Base-by-base conservation (phyloP, 37 sponge, comb jelly and placozoan species). In the Eunapius fragilis region DNA sequence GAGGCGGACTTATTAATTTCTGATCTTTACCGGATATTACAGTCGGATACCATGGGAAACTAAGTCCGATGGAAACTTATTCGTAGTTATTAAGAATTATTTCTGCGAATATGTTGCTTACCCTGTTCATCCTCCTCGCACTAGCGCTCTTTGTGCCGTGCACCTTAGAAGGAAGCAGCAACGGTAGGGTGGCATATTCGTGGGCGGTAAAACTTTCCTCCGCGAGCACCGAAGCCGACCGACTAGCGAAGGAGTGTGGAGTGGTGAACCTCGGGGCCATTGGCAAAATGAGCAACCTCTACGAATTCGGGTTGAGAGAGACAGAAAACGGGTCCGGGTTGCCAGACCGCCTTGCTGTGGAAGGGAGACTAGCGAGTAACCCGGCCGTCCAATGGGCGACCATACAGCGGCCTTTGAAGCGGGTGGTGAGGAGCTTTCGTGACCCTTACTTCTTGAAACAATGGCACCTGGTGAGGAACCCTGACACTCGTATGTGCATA, bases 381-480 rank as follows among this genome's bases (percentile, higher is more conserved):
- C 77, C 90, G 13, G 30, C 68, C 0, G 76, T 90, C 22, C 22
- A 69, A 49, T 85, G 86, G 86, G 68, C 85, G 5, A 38, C 45
- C 0, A 33, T 25, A 26, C 85, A 90, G 36, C 27, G 22, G 0
- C 69, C 77, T 9, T 76, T 90, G 7, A 75, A 32, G 19, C 48
- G 84, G 26, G 50, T 36, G 37, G 82, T 77, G 58, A 76, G 83
- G 38, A 58, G 73, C 25, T 86, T 93, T 71, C 81, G 78, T 27
- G 93, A 93, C 32, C 93, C 93, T 3, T 27, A 31, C 24, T 93
- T 89, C 70, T 2, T 30, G 0, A 49, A 48, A 4, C 93, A 93
- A 71, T 93, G 93, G 93, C 93, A 93, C 48, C 70, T 93, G 84
- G 92, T 92, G 30, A 75, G 85, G 36, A 69, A 72, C n/a, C 25